phyloP scores from a whole-genome alignment of 2,797 vertebrate species.

The Rhodeus uyekii region DNA sequence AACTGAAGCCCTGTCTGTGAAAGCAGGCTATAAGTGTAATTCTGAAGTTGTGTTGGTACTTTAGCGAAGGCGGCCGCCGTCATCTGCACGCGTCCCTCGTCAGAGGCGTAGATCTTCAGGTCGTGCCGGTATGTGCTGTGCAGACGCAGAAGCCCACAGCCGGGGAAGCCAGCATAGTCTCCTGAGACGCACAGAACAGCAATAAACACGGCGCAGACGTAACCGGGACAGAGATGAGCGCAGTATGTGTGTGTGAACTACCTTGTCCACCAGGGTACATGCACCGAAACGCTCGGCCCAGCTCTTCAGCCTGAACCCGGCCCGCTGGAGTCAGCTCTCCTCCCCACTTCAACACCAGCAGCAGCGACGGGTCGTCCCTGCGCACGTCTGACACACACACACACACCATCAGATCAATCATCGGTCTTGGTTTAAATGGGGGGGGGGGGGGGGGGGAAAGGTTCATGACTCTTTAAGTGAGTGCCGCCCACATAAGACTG shows the following conservation, averaged over 20 bases:
- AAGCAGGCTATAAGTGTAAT: too few species aligned
- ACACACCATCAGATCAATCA: neutral
- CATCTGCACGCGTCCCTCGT: conserved; percentile 90
- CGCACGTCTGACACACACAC: conserved; percentile 73
- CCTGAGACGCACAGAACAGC: conserved; percentile 68
- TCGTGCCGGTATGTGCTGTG: conserved; percentile 90
- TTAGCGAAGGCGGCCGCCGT: conserved; percentile 90
- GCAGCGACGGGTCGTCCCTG: conserved; percentile 84
- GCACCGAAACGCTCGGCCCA: conserved; percentile 88
- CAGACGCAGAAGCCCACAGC: conserved; percentile 86
- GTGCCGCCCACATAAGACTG: too few species aligned
- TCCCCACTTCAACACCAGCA: conserved; percentile 89
- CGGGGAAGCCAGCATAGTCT: conserved; percentile 90
- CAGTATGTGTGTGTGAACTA: conserved; percentile 56
- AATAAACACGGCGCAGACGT: neutral
- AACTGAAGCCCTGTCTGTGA: too few species aligned
- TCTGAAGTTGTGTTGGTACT: conserved; percentile 61
- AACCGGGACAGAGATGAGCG: neutral
- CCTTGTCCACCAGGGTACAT: conserved; percentile 93
- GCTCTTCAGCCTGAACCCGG: conserved; percentile 87
- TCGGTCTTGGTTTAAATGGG: neutral
- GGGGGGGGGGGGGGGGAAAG: neutral
- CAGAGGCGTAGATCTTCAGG: conserved; percentile 90
- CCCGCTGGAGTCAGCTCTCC: conserved; percentile 89
- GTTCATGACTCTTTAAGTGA: too few species aligned